phyloP scores from a whole-genome alignment of 2,888 invertebrate species.

The Ischnura elegans region DNA sequence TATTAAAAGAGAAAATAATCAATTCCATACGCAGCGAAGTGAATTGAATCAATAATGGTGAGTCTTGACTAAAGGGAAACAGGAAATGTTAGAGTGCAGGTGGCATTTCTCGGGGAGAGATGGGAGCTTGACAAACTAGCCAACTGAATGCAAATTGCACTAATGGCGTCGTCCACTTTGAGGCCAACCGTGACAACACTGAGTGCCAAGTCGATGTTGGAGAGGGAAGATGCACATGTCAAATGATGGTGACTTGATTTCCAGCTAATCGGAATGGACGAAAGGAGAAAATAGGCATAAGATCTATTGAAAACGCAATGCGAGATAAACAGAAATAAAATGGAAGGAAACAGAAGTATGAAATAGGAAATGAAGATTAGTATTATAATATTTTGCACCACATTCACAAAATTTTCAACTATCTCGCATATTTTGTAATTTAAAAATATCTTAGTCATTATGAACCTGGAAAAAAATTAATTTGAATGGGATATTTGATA shows the following conservation, averaged over 20 bases:
- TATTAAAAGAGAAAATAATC: too few relatives aligned
- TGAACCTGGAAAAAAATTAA: too few relatives aligned
- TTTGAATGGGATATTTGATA: too few relatives aligned
- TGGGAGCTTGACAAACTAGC: not conserved
- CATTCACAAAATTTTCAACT: too few relatives aligned
- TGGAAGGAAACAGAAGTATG: too few relatives aligned
- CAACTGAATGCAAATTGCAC: constrained; percentile 4
- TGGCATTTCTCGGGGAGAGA: not conserved
- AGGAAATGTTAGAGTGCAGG: not conserved
- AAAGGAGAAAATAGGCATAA: not conserved
- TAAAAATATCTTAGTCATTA: too few relatives aligned
- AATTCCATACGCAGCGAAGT: too few relatives aligned
- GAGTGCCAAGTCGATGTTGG: not conserved
- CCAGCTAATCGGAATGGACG: not conserved
- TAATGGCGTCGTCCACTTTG: not conserved
- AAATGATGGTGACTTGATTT: not conserved
- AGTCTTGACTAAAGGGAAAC: not conserved
- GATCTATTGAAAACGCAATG: not conserved
- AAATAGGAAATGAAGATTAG: too few relatives aligned
- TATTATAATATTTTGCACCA: too few relatives aligned
- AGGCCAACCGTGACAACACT: not conserved
- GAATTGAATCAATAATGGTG: not conserved
- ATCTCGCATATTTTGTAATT: too few relatives aligned
- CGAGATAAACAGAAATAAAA: too few relatives aligned
- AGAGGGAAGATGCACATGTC: not conserved